Evolutionary conservation across 2,113 vertebrate species (phyloP), one percentile per base, ranked within the genome.

Genomic region (Percopsis transmontana): DNA sequence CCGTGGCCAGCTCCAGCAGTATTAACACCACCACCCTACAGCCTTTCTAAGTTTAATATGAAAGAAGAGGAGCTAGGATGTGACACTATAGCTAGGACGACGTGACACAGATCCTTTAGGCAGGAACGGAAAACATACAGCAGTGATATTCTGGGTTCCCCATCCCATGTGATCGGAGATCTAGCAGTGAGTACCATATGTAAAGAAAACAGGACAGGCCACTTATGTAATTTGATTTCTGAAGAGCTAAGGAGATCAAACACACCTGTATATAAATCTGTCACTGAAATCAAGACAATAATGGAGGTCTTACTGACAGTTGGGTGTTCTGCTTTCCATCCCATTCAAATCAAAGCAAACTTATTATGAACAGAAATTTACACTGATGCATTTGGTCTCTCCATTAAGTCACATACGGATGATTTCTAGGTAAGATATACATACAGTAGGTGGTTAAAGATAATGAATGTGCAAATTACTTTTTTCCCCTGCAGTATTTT

Each of bases 261-360:
- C 77, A 81, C 90, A 85, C 81, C 84, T 78, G 83, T 76, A 81
- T 82, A 83, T 86, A 86, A 86, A 91, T 91, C 81, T 75, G 66
- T 78, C 85, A 76, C 33, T 75, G 72, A 79, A 87, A 88, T 73
- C 57, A 71, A 68, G 72, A 40, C 77, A 24, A 33, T 87, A 86
- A 87, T 89, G 88, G 87, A 81, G 47, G 72, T 69, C 84, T 78
- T 76, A 74, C 74, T 71, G 83, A 82, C 85, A 89, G 84, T 65
- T 77, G 0, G 61, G 84, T 72, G 82, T 66, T 86, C 89, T 92
- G 92, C 68, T 92, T 89, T 73, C 51, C 64, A 54, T 65, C 74
- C 66, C 69, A 86, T 82, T 89, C 63, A 44, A 79, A 79, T 89
- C 80, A 73, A 68, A 44, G 68, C 44, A 73, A 75, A 76, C 84